These are phyloP conservation scores for Rhynchotus rufescens DNA, from an alignment of 2,797 vertebrate species.

Conservation along the genomic window DNA sequence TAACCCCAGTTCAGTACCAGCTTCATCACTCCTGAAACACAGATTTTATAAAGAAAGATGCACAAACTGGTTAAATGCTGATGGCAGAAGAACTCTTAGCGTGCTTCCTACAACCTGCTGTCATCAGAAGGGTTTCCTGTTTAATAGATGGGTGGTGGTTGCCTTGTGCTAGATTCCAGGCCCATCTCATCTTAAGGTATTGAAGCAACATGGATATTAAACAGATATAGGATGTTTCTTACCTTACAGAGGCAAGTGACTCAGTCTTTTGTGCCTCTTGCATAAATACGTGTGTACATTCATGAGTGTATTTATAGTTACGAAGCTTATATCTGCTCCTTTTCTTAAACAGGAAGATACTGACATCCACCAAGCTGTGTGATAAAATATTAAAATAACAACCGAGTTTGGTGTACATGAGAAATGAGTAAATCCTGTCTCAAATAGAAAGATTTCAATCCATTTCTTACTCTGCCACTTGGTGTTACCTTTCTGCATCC, in stretches of 20 bases:
- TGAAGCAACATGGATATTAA: neutral
- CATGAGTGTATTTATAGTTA: neutral
- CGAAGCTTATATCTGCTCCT: neutral
- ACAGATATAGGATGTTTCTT: neutral
- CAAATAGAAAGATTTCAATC: neutral
- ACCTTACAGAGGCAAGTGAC: neutral
- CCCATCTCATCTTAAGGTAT: neutral
- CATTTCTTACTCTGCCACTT: neutral
- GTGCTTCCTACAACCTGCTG: neutral
- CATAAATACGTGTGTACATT: neutral
- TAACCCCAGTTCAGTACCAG: neutral
- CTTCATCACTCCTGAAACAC: neutral
- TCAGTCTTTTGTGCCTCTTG: neutral
- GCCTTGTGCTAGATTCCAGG: neutral
- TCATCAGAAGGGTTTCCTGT: neutral
- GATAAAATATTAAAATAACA: neutral
- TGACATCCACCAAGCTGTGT: neutral
- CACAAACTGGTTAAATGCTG: neutral
- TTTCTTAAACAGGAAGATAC: neutral
- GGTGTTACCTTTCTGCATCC: neutral
- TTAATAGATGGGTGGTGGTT: neutral
- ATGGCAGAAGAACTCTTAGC: neutral
- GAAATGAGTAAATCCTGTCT: accelerated
- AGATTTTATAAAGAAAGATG: neutral
- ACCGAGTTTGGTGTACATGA: neutral